Evolutionary conservation across 35 echinoderm and acorn worm genomes (phyloP).

Genomic region (Heliocidaris tuberculata): DNA sequence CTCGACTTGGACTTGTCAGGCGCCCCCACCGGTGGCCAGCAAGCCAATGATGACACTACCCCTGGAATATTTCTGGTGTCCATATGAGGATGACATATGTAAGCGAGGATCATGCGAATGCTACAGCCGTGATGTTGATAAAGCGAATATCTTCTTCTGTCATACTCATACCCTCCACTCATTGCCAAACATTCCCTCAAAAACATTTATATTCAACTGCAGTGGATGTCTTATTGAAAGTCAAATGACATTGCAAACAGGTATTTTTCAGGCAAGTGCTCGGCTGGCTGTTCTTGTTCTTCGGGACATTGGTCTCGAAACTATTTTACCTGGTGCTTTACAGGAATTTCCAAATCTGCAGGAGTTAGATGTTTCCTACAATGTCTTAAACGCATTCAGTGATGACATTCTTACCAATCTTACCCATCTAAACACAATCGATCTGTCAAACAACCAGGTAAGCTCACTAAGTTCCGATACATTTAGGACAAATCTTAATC

Average conservation of each 20-base stretch:
- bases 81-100: not conserved
- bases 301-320: constrained; percentile 4
- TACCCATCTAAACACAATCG: not conserved
- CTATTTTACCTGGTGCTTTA: not conserved
- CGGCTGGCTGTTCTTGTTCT: not conserved
- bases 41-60: constrained; percentile 14
- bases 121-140: not conserved
- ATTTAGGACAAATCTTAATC: not conserved
- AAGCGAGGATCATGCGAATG: not conserved
- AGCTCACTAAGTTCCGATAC: not conserved
- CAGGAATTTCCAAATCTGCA: not conserved
- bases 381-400: not conserved
- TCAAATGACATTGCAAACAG: not conserved
- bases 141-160: constrained; percentile 27
- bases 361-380: not conserved
- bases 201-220: constrained; percentile 4
- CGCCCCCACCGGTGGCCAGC: not conserved
- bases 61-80: constrained; percentile 29
- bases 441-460: not conserved
- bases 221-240: not conserved
- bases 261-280: not conserved
- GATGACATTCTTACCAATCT: not conserved
- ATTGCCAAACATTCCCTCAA: not conserved
- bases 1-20: not conserved
- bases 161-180: not conserved